Conservation (phyloP, 2,113 vertebrate genomes). For the Corythaixoides concolor region DNA sequence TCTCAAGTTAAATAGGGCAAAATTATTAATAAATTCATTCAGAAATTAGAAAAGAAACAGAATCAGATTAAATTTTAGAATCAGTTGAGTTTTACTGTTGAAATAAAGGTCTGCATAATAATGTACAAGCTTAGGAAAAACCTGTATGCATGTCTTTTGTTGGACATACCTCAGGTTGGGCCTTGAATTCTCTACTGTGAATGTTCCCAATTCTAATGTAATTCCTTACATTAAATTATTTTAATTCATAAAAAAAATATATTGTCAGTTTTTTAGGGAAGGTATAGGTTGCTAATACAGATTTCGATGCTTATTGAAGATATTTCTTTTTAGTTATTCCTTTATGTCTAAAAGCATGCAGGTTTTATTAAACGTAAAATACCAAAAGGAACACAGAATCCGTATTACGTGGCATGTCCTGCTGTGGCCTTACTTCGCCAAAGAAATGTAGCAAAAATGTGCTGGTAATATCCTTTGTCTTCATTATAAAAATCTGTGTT, state of each 20-base stretch:
- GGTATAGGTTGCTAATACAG: neutral
- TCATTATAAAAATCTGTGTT: conserved; percentile 68
- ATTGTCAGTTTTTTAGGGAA: neutral
- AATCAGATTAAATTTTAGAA: neutral
- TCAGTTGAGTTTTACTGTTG: neutral
- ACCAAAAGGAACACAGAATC: conserved; percentile 22
- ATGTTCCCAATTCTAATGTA: neutral
- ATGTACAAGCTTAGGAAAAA: neutral
- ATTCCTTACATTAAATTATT: neutral
- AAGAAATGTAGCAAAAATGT: conserved; percentile 64
- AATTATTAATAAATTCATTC: neutral
- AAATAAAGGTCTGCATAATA: neutral
- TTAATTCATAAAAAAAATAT: neutral
- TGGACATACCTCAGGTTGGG: neutral
- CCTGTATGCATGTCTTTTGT: neutral
- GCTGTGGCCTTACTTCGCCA: conserved; percentile 68
- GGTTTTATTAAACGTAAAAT: conserved; percentile 38
- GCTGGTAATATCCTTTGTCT: conserved; percentile 66
- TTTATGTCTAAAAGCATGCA: conserved; percentile 20
- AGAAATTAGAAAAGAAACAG: neutral
- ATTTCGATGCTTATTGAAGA: neutral
- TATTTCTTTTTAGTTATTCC: conserved; percentile 12
- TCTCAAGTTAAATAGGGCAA: neutral
- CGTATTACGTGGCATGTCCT: conserved; percentile 41
- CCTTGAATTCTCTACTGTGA: neutral